A percentile compares a stretch with the other conserved stretches of the same genome.
Evolutionary conservation across 2,113 vertebrate species (phyloP).

Genomic region (Dunckerocampus dactyliophorus): DNA sequence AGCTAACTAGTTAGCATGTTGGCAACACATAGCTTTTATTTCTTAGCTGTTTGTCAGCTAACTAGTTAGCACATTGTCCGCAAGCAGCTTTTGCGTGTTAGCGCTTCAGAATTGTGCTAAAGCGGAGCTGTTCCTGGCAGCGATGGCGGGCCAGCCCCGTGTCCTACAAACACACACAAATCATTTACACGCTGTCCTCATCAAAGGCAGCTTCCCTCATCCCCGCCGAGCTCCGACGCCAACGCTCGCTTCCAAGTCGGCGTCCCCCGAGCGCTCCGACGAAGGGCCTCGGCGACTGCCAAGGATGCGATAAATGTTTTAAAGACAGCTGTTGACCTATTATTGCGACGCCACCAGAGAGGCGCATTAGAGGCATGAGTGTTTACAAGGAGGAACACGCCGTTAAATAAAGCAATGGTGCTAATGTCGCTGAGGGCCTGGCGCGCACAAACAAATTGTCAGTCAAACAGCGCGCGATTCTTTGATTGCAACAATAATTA

Average conservation of each 20-base stretch:
- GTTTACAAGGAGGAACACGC: slow-evolving; percentile 76
- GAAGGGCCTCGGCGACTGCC: slow-evolving; percentile 75
- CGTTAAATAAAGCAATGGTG: slow-evolving; percentile 71
- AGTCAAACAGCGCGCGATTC: slow-evolving; percentile 60
- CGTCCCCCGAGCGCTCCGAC: slow-evolving; percentile 59
- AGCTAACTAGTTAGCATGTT: too few relatives aligned
- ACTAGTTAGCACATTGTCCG: too few relatives aligned
- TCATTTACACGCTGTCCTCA: slow-evolving; percentile 81
- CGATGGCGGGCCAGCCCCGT: slow-evolving; percentile 65
- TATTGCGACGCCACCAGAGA: slow-evolving; percentile 73
- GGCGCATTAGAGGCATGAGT: slow-evolving; percentile 7
- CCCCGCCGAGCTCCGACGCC: slow-evolving; percentile 67
- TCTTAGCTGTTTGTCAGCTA: too few relatives aligned
- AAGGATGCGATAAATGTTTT: slow-evolving; percentile 81
- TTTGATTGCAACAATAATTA: slow-evolving; percentile 73
- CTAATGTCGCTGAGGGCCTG: slow-evolving; percentile 65
- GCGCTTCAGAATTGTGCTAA: neutral
- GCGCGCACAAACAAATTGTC: slow-evolving; percentile 57
- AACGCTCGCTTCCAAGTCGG: slow-evolving; percentile 69
- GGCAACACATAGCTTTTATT: too few relatives aligned
- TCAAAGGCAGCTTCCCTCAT: slow-evolving; percentile 74
- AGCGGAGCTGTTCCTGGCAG: slow-evolving; percentile 33
- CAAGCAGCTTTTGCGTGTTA: too few relatives aligned
- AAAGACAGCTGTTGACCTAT: slow-evolving; percentile 83
- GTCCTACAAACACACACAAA: slow-evolving; percentile 77